Evolutionary conservation across 2,888 invertebrate genomes (phyloP).

Genomic region (Monopis laevigella): DNA sequence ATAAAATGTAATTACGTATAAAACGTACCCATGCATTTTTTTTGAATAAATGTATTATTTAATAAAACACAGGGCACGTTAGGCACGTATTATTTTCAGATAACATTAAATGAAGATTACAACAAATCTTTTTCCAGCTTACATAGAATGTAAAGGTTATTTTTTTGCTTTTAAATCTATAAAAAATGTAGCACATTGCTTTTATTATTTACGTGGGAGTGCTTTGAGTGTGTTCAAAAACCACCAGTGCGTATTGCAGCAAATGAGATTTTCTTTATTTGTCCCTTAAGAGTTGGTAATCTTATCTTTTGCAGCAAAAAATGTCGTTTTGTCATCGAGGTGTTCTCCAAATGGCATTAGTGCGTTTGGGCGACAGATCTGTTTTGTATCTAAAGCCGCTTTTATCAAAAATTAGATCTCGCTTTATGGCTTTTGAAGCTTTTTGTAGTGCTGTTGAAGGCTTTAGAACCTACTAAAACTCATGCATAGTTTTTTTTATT

Average conservation of each 20-base stretch:
- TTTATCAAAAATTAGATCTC: constrained; percentile 10
- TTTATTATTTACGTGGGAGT: constrained; percentile 42
- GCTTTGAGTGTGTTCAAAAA: constrained; percentile 42
- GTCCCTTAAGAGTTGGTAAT: constrained; percentile 31
- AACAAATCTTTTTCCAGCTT: too few relatives aligned
- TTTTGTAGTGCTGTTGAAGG: too few relatives aligned
- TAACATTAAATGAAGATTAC: too few relatives aligned
- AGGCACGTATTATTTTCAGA: too few relatives aligned
- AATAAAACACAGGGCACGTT: too few relatives aligned
- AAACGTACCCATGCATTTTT: too few relatives aligned
- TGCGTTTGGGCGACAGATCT: background rate
- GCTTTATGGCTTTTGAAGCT: constrained; percentile 5
- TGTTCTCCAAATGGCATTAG: constrained; percentile 45
- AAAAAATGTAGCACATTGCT: constrained; percentile 7
- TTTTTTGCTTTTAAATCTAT: background rate
- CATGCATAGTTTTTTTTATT: too few relatives aligned
- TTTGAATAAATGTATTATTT: too few relatives aligned
- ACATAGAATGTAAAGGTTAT: too few relatives aligned
- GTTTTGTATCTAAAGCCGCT: constrained; percentile 7
- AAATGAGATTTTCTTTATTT: constrained; percentile 48
- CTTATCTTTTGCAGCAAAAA: constrained; percentile 47
- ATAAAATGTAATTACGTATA: too few relatives aligned
- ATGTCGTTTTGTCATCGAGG: constrained; percentile 33
- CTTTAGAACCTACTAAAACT: too few relatives aligned
- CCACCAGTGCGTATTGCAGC: constrained; percentile 54